These are phyloP conservation scores for Euproctis similis DNA, from an alignment of 2,888 invertebrate genomes.

Conservation along the genomic window DNA sequence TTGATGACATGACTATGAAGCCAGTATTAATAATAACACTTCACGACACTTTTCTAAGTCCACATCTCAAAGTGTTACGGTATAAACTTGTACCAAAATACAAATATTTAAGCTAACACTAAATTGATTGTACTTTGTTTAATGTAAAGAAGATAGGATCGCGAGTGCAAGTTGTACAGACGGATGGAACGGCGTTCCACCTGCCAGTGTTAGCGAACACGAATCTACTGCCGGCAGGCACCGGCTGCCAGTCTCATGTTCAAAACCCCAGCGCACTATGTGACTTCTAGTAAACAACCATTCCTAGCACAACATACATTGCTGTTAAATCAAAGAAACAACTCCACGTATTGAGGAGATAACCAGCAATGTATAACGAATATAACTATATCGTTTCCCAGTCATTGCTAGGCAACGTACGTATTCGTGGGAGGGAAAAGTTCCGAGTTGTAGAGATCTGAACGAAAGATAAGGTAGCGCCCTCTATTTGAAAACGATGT, in stretches of 20 bases:
- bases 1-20: constrained; percentile 52
- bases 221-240: constrained; percentile 58
- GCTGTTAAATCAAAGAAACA: constrained; percentile 2
- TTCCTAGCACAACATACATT: constrained; percentile 16
- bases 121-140: constrained; percentile 44
- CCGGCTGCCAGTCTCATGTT: constrained; percentile 50
- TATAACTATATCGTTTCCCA: background rate
- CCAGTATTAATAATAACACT: constrained; percentile 59
- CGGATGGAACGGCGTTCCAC: constrained; percentile 48
- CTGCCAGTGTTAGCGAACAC: constrained; percentile 60
- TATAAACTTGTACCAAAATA: constrained; percentile 27
- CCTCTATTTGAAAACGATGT: constrained; percentile 17
- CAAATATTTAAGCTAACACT: constrained; percentile 27
- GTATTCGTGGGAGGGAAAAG: constrained; percentile 32
- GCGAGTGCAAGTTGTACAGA: constrained; percentile 54
- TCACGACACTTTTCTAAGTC: constrained; percentile 57
- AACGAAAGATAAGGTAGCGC: constrained; percentile 13
- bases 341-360: background rate
- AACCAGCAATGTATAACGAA: constrained; percentile 30
- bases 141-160: constrained; percentile 60
- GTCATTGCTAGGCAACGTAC: constrained; percentile 4
- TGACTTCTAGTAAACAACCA: constrained; percentile 10
- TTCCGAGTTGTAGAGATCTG: constrained; percentile 12
- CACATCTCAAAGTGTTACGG: constrained; percentile 39
- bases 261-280: constrained; percentile 43